Evolutionary conservation across 2,113 vertebrate genomes (phyloP).

Genomic region (Urocitellus parryii): DNA sequence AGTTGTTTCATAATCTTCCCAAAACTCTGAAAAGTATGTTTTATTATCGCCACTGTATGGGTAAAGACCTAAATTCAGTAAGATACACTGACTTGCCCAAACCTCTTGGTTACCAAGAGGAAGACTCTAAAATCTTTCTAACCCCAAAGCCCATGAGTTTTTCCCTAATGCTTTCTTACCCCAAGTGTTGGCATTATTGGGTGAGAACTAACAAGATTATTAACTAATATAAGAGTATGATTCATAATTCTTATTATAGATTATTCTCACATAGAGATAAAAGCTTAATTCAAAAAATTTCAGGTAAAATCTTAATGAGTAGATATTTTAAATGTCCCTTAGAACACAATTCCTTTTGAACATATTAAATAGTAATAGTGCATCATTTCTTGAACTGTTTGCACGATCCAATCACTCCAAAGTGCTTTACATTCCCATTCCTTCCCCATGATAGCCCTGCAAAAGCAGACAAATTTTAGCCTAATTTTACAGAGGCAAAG

Average conservation of each 20-base stretch:
- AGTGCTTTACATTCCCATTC: neutral
- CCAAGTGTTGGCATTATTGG: neutral
- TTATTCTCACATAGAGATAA: neutral
- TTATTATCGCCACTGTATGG: neutral
- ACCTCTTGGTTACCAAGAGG: neutral
- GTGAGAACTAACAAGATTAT: neutral
- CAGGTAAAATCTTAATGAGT: neutral
- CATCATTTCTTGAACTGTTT: neutral
- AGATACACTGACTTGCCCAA: neutral
- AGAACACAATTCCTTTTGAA: neutral
- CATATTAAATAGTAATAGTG: neutral
- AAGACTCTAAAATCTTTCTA: neutral
- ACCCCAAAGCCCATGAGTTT: neutral
- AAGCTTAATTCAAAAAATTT: neutral
- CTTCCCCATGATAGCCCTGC: neutral
- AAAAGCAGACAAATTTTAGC: neutral
- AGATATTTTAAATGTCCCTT: neutral
- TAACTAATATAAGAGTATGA: neutral
- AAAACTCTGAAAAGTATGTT: neutral
- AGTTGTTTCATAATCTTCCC: conserved; percentile 20
- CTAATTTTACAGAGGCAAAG: neutral
- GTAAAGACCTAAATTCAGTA: neutral
- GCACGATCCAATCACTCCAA: neutral
- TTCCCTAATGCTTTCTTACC: neutral
- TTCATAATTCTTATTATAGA: neutral